These are phyloP conservation scores for Euwallacea fornicatus DNA, from an alignment of 1,140 invertebrate genomes.

Conservation along the genomic window DNA sequence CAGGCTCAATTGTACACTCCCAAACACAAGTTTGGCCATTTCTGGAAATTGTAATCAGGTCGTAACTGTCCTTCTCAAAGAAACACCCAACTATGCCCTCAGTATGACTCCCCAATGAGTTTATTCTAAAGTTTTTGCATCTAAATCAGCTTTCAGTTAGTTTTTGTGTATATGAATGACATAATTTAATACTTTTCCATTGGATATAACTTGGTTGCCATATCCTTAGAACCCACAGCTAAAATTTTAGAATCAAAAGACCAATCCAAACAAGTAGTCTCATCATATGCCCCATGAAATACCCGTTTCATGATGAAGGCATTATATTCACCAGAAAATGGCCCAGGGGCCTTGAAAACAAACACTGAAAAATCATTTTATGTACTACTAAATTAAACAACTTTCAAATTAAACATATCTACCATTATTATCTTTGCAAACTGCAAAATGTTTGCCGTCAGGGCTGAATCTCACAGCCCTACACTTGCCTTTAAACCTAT, in stretches of 20 bases:
- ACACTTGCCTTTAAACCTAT: constrained; percentile 79
- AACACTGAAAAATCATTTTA: constrained; percentile 64
- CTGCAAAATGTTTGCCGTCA: constrained; percentile 89
- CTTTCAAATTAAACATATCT: constrained; percentile 41
- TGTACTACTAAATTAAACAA: background rate
- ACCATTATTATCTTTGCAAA: constrained; percentile 82
- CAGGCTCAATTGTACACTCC: constrained; percentile 77
- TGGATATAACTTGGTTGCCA: constrained; percentile 77
- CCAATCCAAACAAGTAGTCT: constrained; percentile 87
- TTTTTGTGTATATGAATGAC: background rate
- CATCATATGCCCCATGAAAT: constrained; percentile 78
- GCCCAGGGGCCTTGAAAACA: constrained; percentile 83
- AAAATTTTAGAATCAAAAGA: constrained; percentile 86
- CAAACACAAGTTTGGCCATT: constrained; percentile 77
- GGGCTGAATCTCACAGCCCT: constrained; percentile 87
- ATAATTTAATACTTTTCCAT: constrained; percentile 61
- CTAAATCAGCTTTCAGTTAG: constrained; percentile 30
- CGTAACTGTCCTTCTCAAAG: constrained; percentile 84
- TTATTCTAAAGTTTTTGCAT: constrained; percentile 70
- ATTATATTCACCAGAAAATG: constrained; percentile 79
- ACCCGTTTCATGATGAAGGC: constrained; percentile 84
- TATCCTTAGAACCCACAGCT: constrained; percentile 85
- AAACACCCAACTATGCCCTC: constrained; percentile 81
- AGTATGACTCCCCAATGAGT: constrained; percentile 77
- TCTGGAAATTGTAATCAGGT: constrained; percentile 75